Base-by-base conservation (phyloP, 2,113 vertebrate genomes). In the Macrotus californicus region DNA sequence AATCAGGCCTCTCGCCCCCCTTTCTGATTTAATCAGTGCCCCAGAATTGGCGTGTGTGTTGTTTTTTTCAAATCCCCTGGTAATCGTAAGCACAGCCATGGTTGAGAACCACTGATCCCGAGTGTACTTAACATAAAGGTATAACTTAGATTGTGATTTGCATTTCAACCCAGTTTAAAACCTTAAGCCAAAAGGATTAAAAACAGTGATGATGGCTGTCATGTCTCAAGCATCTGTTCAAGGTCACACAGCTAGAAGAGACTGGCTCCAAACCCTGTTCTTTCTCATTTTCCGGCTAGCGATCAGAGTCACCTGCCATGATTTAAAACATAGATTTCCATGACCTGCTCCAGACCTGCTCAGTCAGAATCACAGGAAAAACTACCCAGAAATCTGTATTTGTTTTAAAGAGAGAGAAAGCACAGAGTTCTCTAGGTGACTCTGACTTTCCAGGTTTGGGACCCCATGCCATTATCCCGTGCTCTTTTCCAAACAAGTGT, bases 131-230 rank as follows among this genome's bases (percentile, higher is more conserved):
- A 50, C 14, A 34, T 84, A 84, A 91, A 91, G 12, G 2, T 76
- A 1, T 76, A 64, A 48, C 41, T 89, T 90, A 77, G 67, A 80
- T 56, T 84, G 21, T 73, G 34, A 29, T 73, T 84, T 88, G 24
- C 72, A 87, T 91, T 94, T 96, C 34, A 93, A 26, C 14, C 56
- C 29, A 67, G 7, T 94, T 79, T 87, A 70, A 89, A 94, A 36
- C 79, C 39, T 75, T 84, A 52, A 89, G 31, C 29, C 48, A 59
- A 50, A 76, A 85, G 75, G 83, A 91, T 52, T 59, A 67, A 69
- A 92, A 87, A 59, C 34, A 69, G 3, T 61, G 87, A 14, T 16
- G 16, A 39, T 50, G 29, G 29, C 69, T 79, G 15, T 66, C 70
- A 14, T 34, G 52, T 39, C 16, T 39, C 21, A 61, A 34, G 56